phyloP scores from a whole-genome alignment of 1,140 invertebrate genomes.

The Pogonus chalceus region DNA sequence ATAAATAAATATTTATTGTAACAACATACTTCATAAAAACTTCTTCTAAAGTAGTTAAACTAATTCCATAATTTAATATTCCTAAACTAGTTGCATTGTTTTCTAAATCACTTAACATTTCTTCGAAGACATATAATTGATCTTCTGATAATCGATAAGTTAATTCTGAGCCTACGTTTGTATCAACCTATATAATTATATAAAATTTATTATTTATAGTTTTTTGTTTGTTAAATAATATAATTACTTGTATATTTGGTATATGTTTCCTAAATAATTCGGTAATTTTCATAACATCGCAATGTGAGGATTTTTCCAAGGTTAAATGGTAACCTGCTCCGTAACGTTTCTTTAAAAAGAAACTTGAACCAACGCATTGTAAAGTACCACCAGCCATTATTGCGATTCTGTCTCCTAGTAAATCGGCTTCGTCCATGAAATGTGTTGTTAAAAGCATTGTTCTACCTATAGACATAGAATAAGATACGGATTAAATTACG shows the following conservation, averaged over 20 bases:
- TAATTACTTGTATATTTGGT: slow-evolving; percentile 36
- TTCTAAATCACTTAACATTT: slow-evolving; percentile 63
- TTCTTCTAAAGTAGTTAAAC: slow-evolving; percentile 81
- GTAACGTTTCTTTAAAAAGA: slow-evolving; percentile 80
- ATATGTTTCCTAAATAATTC: slow-evolving; percentile 45
- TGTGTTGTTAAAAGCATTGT: slow-evolving; percentile 92
- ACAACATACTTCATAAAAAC: slow-evolving; percentile 72
- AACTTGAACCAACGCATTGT: slow-evolving; percentile 73
- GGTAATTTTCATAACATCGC: slow-evolving; percentile 44
- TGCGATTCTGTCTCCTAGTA: slow-evolving; percentile 85
- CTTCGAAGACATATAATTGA: slow-evolving; percentile 41
- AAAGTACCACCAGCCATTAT: slow-evolving; percentile 76
- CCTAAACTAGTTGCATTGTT: slow-evolving; percentile 48
- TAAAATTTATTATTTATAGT: not conserved
- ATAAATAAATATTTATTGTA: slow-evolving; percentile 7
- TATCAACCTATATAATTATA: slow-evolving; percentile 23
- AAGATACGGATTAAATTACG: slow-evolving; percentile 22
- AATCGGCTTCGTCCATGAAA: slow-evolving; percentile 96
- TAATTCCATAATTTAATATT: slow-evolving; percentile 55
- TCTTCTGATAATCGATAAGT: slow-evolving; percentile 46
- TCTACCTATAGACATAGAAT: slow-evolving; percentile 30
- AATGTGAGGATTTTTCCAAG: slow-evolving; percentile 40
- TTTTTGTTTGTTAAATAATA: not conserved
- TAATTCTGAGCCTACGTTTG: slow-evolving; percentile 45
- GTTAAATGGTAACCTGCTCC: slow-evolving; percentile 58